A percentile compares a stretch with the other conserved stretches of the same genome.
Conservation (phyloP, 2,888 invertebrate species). For the Piscicola geometra region DNA sequence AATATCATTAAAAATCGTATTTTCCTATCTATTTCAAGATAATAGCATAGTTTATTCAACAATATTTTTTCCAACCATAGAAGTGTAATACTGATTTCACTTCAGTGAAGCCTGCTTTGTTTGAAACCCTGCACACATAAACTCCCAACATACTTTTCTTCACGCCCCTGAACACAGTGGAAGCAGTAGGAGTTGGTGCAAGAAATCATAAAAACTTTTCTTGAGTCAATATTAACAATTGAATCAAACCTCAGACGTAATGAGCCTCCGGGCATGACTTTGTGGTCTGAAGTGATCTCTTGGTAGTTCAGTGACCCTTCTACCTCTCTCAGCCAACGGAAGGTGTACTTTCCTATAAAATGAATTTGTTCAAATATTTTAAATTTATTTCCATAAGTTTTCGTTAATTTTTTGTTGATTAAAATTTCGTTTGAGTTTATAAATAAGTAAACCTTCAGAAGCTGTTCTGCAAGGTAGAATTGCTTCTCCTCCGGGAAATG, state of each 20-base stretch:
- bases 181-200: not conserved
- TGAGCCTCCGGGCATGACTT: not conserved
- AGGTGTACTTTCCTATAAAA: not conserved
- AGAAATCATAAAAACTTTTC: constrained; percentile 10
- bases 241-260: constrained; percentile 5
- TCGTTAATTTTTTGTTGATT: no score
- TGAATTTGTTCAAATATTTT: no score
- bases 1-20: no score
- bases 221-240: not conserved
- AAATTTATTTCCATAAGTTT: no score
- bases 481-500: constrained; percentile 54
- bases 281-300: not conserved
- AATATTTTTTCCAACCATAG: constrained; percentile 47
- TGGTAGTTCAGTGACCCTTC: not conserved
- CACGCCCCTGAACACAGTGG: constrained; percentile 48
- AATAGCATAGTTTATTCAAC: not conserved
- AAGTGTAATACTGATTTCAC: constrained; percentile 52
- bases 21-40: no score
- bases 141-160: constrained; percentile 56
- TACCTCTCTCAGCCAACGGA: not conserved
- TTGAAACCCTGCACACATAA: constrained; percentile 58
- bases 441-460: no score
- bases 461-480: constrained; percentile 55
- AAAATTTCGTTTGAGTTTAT: no score
- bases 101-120: constrained; percentile 49